Conservation (phyloP, 2,888 invertebrate species). For the Pristionchus mayeri region DNA sequence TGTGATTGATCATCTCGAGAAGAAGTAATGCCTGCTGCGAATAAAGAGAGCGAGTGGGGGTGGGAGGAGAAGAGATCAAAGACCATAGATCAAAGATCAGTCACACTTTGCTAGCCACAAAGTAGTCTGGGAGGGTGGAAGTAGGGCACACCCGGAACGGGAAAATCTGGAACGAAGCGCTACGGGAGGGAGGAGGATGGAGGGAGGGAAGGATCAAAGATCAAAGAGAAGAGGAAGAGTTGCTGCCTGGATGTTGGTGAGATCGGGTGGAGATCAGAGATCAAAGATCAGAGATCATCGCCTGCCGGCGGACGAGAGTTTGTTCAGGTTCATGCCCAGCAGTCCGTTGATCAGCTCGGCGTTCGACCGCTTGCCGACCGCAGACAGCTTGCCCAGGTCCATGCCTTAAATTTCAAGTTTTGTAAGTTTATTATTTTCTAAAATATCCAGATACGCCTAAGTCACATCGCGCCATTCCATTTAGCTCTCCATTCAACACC, state of each 20-base stretch:
- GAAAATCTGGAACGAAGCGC: background rate
- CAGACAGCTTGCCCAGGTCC: slow-evolving; percentile 71
- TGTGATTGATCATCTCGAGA: slow-evolving; percentile 22
- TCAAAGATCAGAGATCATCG: slow-evolving; percentile 52
- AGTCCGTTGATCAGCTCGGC: slow-evolving; percentile 75
- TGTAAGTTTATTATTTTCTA: background rate
- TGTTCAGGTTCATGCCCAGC: slow-evolving; percentile 74
- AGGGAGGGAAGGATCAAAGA: background rate
- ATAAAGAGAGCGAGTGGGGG: background rate
- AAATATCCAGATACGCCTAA: too few species aligned
- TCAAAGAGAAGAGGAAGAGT: slow-evolving; percentile 34
- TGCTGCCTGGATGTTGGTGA: background rate
- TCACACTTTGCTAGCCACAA: too few species aligned
- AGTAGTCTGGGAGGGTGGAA: background rate
- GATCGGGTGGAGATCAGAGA: background rate
- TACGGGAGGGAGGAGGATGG: slow-evolving; percentile 18
- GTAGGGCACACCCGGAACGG: slow-evolving; percentile 31
- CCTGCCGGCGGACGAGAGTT: slow-evolving; percentile 65
- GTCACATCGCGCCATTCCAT: too few species aligned
- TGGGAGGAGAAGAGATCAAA: too few species aligned
- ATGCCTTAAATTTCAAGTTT: slow-evolving; percentile 56
- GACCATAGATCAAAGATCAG: too few species aligned
- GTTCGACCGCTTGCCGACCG: slow-evolving; percentile 74
- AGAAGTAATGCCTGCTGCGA: slow-evolving; percentile 16
- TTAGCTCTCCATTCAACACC: too few species aligned